Conservation (phyloP, 2,113 vertebrate species). For the Strigops habroptila region DNA sequence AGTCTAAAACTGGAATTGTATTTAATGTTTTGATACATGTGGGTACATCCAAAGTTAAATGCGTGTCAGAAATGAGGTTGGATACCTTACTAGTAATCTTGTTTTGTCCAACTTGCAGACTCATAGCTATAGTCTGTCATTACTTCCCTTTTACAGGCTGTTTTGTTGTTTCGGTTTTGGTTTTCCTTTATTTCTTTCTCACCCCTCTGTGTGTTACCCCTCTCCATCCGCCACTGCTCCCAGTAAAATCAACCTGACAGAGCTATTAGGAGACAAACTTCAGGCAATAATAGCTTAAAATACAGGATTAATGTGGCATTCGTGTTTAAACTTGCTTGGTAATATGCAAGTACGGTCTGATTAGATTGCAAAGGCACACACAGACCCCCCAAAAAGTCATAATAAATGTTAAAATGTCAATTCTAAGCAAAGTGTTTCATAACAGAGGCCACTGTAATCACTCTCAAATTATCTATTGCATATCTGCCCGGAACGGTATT, state of each 20-base stretch:
- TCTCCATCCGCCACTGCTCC: rapidly evolving
- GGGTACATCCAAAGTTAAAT: not conserved
- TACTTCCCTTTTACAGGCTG: not conserved
- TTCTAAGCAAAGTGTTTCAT: not conserved
- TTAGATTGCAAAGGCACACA: not conserved
- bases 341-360: not conserved
- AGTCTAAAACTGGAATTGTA: not conserved
- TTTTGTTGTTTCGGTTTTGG: not conserved
- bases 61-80: not conserved
- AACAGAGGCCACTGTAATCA: not conserved
- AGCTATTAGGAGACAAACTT: not conserved
- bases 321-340: not conserved
- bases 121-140: not conserved
- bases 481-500: not conserved
- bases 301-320: not conserved
- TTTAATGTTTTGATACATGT: not conserved
- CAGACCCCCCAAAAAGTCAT: not conserved
- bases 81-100: not conserved
- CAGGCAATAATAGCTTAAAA: not conserved
- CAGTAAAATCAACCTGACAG: not conserved
- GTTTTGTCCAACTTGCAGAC: not conserved
- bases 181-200: not conserved
- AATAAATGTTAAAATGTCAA: not conserved
- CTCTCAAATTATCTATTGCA: not conserved
- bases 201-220: not conserved